These are phyloP conservation scores for Myzus persicae DNA, from an alignment of 1,140 invertebrate species.

Conservation along the genomic window DNA sequence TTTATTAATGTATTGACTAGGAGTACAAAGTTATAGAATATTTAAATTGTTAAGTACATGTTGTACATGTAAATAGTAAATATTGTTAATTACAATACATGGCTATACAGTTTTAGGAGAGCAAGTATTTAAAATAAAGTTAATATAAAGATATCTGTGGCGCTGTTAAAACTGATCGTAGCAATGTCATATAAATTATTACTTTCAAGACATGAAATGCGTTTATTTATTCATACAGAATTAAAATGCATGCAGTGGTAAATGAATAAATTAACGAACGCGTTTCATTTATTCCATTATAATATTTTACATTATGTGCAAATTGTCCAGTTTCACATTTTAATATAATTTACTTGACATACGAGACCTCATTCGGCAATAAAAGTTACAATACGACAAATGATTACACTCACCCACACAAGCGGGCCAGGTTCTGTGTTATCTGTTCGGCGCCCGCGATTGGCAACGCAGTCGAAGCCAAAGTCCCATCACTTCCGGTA, in stretches of 20 bases:
- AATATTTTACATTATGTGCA: background rate
- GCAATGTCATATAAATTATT: background rate
- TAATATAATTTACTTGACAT: background rate
- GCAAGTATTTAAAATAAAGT: background rate
- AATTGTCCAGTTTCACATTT: background rate
- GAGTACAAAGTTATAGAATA: background rate
- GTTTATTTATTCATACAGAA: background rate
- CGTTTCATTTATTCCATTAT: background rate
- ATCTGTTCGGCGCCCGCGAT: background rate
- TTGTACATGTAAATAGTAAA: too few species aligned
- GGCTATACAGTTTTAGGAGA: background rate
- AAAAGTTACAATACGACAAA: background rate
- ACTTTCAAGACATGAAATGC: background rate
- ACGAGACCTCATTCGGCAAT: too few species aligned
- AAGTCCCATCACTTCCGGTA: background rate
- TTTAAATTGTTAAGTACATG: too few species aligned
- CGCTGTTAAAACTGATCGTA: background rate
- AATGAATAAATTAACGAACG: background rate
- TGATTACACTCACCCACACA: slow-evolving; percentile 26
- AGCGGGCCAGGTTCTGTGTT: background rate
- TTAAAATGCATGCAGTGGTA: background rate
- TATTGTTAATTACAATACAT: too few species aligned
- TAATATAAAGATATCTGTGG: background rate
- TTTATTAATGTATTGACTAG: background rate
- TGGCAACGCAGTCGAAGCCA: background rate